Conservation (phyloP, 2,888 invertebrate species). For the Drosophila suboccidentalis region DNA sequence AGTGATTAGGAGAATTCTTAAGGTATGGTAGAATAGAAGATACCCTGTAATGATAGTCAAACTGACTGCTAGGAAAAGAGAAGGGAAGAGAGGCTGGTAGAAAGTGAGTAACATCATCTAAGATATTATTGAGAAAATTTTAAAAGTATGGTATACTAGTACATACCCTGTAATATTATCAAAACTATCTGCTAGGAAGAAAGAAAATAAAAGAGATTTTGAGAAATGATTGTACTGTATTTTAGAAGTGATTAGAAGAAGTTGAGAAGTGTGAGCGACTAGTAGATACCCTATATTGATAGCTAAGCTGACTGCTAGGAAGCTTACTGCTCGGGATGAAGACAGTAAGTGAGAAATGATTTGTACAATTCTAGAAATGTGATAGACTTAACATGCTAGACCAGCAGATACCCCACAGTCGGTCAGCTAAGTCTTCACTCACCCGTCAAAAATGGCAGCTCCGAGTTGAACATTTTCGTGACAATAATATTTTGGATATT, state of each 20-base stretch:
- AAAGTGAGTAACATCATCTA: not conserved
- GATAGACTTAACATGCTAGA: no score
- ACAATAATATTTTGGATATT: constrained; percentile 84
- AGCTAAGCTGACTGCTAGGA: no score
- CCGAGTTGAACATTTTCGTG: constrained; percentile 93
- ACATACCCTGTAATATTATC: not conserved
- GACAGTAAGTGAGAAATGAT: no score
- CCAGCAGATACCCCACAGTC: not conserved
- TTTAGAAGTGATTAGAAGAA: not conserved
- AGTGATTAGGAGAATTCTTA: not conserved
- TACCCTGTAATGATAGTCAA: not conserved
- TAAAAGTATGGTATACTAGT: not conserved
- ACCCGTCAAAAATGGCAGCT: constrained; percentile 89
- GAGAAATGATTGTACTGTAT: no score
- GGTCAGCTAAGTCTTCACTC: constrained; percentile 27
- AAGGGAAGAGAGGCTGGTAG: not conserved
- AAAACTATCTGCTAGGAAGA: no score
- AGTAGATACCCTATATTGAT: not conserved
- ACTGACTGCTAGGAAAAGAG: not conserved
- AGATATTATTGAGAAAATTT: not conserved
- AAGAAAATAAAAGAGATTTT: no score
- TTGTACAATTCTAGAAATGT: no score
- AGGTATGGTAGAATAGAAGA: not conserved
- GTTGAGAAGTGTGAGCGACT: not conserved
- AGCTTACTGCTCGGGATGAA: no score